Base-by-base conservation (phyloP, 2,113 vertebrate genomes). In the Rhinolophus ferrumequinum region DNA sequence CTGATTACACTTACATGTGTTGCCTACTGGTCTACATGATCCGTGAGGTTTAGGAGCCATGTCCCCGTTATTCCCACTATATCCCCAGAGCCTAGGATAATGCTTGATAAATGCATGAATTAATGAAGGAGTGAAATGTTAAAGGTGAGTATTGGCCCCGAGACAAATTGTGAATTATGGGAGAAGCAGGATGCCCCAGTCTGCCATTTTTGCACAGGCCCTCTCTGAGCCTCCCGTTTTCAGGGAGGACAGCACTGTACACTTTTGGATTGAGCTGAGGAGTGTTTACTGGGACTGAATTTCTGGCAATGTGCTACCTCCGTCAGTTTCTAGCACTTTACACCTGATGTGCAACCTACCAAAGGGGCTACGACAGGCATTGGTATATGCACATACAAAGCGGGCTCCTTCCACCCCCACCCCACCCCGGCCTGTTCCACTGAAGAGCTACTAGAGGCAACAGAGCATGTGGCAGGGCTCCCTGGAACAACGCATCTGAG, bases 181-280 rank as follows among this genome's bases (percentile, higher is more conserved):
- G 60, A 60, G 47, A n/a, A 26, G 13, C 26, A 13, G 26, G 35
- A n/a, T 18, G 18, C 18, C 56, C 80, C 18, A 7, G 44, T 47
- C 47, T 44, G 22, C 38, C 50, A 47, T 66, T 54, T 14, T 22
- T 9, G 11, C 21, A 26, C 2, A 10, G 33, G 7, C 28, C 50
- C 38, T 67, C 47, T 66, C 82, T 15, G 44, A 26, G 35, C 19
- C 15, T 15, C 76, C 44, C 1, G 1, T 11, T 10, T 44, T 30
- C 24, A 3, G 15, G 28, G 76, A 7, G 14, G 26, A 5, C 28
- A 19, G 41, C 44, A 14, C 6, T 84, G 28, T 19, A 3, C 1
- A 0, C 35, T 1, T 12, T 4, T 12, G 30, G 24, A 38, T 12
- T 10, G n/a, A 30, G 19, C 21, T 14, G 18, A 21, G 4, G 13